A percentile compares a stretch with the other conserved stretches of the same genome.
phyloP scores from a whole-genome alignment of 1,140 invertebrate genomes.

The Nixonia krombeini region DNA sequence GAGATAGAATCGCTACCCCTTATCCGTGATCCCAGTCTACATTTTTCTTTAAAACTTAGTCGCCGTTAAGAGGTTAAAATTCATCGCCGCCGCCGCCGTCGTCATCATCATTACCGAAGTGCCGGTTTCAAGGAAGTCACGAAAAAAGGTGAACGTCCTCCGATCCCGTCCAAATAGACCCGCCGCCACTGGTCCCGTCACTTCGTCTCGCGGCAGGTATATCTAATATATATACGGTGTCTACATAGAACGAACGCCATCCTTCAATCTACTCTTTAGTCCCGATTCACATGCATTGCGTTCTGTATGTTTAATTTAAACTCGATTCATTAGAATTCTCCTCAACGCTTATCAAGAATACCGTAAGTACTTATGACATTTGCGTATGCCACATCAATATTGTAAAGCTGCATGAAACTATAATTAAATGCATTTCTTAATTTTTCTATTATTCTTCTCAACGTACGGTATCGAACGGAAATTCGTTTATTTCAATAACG shows the following conservation, averaged over 20 bases:
- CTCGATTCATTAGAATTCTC: too few species aligned
- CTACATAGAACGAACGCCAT: neutral
- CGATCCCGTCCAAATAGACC: constrained; percentile 55
- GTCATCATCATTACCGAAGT: too few species aligned
- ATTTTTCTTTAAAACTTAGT: constrained; percentile 26
- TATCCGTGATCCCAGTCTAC: constrained; percentile 18
- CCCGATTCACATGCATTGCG: too few species aligned
- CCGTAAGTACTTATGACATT: neutral
- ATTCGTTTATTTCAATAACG: too few species aligned
- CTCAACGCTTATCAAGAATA: neutral
- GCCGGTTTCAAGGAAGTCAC: constrained; percentile 57
- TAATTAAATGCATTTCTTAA: too few species aligned
- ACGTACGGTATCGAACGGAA: too few species aligned
- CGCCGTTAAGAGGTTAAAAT: too few species aligned
- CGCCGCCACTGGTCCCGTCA: too few species aligned
- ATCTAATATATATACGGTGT: constrained; percentile 38
- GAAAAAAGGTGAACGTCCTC: constrained; percentile 72
- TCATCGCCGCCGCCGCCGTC: too few species aligned
- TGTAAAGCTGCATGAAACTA: too few species aligned
- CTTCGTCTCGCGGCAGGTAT: constrained; percentile 43
- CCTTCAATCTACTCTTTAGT: neutral
- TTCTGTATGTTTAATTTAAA: too few species aligned
- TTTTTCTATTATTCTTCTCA: too few species aligned
- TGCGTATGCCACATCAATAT: neutral
- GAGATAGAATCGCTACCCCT: neutral